phyloP scores from a whole-genome alignment of 2,797 vertebrate genomes.

The Scyliorhinus canicula region DNA sequence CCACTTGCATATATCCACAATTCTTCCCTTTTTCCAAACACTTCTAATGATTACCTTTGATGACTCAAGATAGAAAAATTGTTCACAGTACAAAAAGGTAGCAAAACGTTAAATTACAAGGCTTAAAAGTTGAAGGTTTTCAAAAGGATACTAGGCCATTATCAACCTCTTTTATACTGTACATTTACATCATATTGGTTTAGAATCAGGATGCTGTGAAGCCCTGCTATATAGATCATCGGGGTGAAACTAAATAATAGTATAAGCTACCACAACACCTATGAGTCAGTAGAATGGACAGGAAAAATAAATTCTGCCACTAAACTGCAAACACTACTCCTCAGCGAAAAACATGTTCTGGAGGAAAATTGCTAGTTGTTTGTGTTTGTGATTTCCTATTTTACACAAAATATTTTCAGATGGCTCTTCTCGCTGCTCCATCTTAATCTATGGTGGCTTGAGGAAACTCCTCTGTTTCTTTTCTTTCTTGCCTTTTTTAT shows the following conservation, averaged over 20 bases:
- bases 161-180: conserved; percentile 38
- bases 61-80: conserved; percentile 38
- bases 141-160: conserved; percentile 32
- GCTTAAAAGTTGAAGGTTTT: conserved; percentile 40
- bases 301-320: conserved; percentile 27
- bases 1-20: too few relatives aligned
- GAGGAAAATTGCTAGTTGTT: conserved; percentile 24
- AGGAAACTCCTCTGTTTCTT: conserved; percentile 94
- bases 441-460: conserved; percentile 97
- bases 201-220: conserved; percentile 23
- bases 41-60: conserved; percentile 51
- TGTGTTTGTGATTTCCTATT: conserved; percentile 28
- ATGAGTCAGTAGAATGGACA: conserved; percentile 26
- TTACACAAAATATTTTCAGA: background rate
- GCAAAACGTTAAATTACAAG: conserved; percentile 64
- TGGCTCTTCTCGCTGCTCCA: conserved; percentile 92
- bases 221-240: conserved; percentile 13
- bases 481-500: conserved; percentile 86
- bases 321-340: conserved; percentile 29
- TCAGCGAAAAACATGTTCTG: conserved; percentile 21
- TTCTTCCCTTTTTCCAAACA: conserved; percentile 38
- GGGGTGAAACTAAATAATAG: conserved; percentile 10
- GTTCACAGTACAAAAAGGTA: conserved; percentile 54
- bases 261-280: background rate
- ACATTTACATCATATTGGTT: conserved; percentile 37